Evolutionary conservation across 2,888 invertebrate genomes (phyloP), one percentile per base, ranked within the genome.

Genomic region (Aradus depressus): DNA sequence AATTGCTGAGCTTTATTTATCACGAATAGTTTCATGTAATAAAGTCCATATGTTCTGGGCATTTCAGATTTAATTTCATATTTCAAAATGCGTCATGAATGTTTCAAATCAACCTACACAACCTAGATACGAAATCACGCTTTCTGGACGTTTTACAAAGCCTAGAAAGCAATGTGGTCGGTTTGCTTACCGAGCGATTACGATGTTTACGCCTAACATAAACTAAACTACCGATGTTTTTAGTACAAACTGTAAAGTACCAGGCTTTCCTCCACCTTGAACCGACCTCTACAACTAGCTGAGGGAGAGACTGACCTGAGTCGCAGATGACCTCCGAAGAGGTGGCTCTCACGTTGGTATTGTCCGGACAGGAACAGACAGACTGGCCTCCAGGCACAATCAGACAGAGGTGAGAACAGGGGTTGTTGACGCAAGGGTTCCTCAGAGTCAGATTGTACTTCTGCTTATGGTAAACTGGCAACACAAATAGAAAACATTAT

Each of bases 401-500:
- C 38, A 97, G 77, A 68, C 97, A 97, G 57, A 97, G 73, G 72
- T 97, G 97, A 44, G 91, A 85, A 70, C 97, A 97, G 18, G 77
- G 75, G 44, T 79, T 76, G 53, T 75, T 75, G 23, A 70, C 69
- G 68, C 91, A 89, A 22, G 79, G 79, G 66, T 83, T 79, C 5
- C 68, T 68, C 39, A 79, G 63, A 0, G 84, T 75, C 44, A 76
- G 76, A 69, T 93, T 91, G 73, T 93, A 92, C 58, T 87, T 80
- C 61, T 79, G 72, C 55, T 76, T 76, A 68, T 92, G 91, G 68
- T 85, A 88, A 54, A 91, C 81, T 80, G 68, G n/a, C n/a, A n/a
- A n/a, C n/a, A n/a, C n/a, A 3, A 67, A 64, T 51, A 56, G 62
- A 53, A 57, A 55, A 52, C 48, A 54, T 47, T 47, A 44, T 41